Base-by-base conservation (phyloP, 1,140 invertebrate species). In the Paralvinella palmiformis region DNA sequence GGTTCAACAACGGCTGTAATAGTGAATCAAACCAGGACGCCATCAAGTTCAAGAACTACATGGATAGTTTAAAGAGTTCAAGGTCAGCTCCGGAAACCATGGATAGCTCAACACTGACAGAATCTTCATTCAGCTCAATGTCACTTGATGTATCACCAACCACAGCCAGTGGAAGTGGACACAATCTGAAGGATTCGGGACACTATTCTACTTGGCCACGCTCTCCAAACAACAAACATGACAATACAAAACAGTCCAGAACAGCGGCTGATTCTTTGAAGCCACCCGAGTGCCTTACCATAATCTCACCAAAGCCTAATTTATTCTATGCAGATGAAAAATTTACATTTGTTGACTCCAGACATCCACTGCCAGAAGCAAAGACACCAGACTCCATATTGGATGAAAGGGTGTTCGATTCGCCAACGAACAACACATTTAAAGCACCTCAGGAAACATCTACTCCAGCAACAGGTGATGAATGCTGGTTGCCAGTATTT, bases 191-290 rank as follows among this genome's bases (percentile, higher is more conserved):
- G 20, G 33, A 27, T 6, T 32, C 27, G 6, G 33, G 33, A 10
- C 27, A 32, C 17, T 57, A 33, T 32, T 57, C 55, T 32, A 57
- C 55, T 1, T 57, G 55, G 55, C 55, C 55, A 20, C 55, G 55
- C 5, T 57, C 55, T 7, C 55, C 55, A 5, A 20, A 20, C 27
- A 52, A 7, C 20, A n/a, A n/a, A n/a, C n/a, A n/a, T n/a, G n/a
- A n/a, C n/a, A n/a, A n/a, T n/a, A n/a, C n/a, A n/a, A n/a, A n/a
- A n/a, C n/a, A n/a, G n/a, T n/a, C n/a, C n/a, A n/a, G n/a, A n/a
- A n/a, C n/a, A n/a, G n/a, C n/a, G n/a, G n/a, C n/a, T n/a, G n/a
- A n/a, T n/a, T n/a, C n/a, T n/a, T n/a, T n/a, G n/a, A n/a, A n/a
- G n/a, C n/a, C n/a, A n/a, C n/a, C n/a, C n/a, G n/a, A n/a, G n/a